These are phyloP conservation scores for Lithophane semibrunnea DNA, from an alignment of 2,888 invertebrate genomes.

Conservation along the genomic window DNA sequence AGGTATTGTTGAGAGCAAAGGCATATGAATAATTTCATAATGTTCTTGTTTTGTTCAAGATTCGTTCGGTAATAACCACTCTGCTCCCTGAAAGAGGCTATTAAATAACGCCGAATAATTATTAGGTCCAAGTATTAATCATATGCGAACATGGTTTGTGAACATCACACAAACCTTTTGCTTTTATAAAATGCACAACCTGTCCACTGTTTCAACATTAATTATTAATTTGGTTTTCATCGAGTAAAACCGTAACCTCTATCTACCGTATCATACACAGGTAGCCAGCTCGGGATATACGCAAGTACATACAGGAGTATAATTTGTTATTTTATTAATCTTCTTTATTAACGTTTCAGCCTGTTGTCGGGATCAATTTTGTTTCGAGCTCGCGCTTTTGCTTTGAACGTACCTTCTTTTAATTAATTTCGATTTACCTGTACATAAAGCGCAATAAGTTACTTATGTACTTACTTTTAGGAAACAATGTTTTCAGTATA, in stretches of 20 bases:
- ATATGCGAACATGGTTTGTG: not conserved
- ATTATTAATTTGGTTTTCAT: too few relatives aligned
- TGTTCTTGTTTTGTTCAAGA: slow-evolving; percentile 15
- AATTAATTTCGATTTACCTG: slow-evolving; percentile 41
- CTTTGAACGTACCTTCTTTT: slow-evolving; percentile 35
- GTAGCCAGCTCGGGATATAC: not conserved
- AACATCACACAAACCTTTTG: not conserved
- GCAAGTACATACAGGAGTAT: not conserved
- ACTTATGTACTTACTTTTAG: slow-evolving; percentile 1
- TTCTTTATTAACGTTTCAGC: slow-evolving; percentile 31
- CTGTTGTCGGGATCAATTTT: slow-evolving; percentile 23
- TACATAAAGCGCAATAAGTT: slow-evolving; percentile 17
- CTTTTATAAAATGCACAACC: not conserved
- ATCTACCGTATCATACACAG: not conserved
- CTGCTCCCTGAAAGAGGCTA: slow-evolving; percentile 1
- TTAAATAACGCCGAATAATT: slow-evolving; percentile 12
- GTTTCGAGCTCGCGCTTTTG: not conserved
- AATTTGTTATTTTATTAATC: slow-evolving; percentile 25
- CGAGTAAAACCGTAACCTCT: not conserved
- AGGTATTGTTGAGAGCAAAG: slow-evolving; percentile 15
- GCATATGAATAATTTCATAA: slow-evolving; percentile 9
- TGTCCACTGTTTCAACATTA: too few relatives aligned
- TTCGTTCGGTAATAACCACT: slow-evolving; percentile 12
- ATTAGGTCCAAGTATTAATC: not conserved
- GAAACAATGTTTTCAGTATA: not conserved